These are phyloP conservation scores for Anthoscopus minutus DNA, from an alignment of 2,113 vertebrate genomes.

Conservation along the genomic window DNA sequence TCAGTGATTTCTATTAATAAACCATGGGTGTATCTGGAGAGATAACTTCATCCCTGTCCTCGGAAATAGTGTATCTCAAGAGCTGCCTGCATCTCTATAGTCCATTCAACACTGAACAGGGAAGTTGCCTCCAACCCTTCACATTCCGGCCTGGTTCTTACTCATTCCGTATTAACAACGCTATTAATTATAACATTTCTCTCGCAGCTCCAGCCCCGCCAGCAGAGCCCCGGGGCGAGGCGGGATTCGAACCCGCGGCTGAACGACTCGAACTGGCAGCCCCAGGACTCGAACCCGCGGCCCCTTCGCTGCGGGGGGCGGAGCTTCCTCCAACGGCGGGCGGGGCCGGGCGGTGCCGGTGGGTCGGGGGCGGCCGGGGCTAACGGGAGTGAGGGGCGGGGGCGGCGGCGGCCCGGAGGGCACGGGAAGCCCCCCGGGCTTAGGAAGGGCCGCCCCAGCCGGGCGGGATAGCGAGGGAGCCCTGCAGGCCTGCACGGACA, in stretches of 20 bases:
- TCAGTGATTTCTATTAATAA: not conserved
- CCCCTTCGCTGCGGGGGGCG: accelerated
- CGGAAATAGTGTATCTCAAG: not conserved
- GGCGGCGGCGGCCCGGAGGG: not conserved
- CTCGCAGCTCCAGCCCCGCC: too few species aligned
- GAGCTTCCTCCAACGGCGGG: not conserved
- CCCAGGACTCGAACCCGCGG: not conserved
- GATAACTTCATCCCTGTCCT: accelerated
- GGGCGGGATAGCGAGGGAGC: too few species aligned
- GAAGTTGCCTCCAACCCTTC: not conserved
- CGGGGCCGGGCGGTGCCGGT: not conserved
- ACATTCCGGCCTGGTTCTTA: accelerated
- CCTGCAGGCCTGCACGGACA: too few species aligned
- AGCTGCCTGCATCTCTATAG: not conserved
- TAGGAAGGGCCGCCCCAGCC: not conserved
- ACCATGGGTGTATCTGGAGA: accelerated
- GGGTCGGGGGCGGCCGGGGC: not conserved
- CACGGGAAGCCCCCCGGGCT: not conserved
- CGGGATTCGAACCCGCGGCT: accelerated
- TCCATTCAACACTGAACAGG: not conserved
- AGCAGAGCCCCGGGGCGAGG: not conserved
- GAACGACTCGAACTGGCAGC: accelerated
- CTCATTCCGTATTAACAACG: accelerated
- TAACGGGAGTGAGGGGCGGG: not conserved
- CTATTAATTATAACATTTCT: not conserved